phyloP scores from a whole-genome alignment of 1,140 invertebrate species.

The Argopecten irradians region DNA sequence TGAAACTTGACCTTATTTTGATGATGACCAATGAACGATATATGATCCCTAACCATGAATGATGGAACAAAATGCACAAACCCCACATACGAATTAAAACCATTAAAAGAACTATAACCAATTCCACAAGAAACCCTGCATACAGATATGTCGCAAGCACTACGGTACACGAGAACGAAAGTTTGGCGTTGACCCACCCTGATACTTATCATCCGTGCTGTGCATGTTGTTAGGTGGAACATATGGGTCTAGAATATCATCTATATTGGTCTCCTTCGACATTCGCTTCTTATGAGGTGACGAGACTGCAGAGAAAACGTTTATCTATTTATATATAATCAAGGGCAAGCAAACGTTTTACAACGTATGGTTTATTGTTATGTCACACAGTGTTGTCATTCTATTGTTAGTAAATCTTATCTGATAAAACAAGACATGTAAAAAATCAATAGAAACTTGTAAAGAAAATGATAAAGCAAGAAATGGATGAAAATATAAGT shows the following conservation, averaged over 20 bases:
- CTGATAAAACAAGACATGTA: background rate
- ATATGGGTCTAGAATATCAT: constrained; percentile 53
- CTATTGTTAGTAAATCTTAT: background rate
- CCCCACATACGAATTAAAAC: background rate
- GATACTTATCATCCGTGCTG: constrained; percentile 44
- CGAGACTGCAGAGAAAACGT: background rate
- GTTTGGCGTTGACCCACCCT: constrained; percentile 36
- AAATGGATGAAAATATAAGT: too few relatives aligned
- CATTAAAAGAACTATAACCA: background rate
- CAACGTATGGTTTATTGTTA: background rate
- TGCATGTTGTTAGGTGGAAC: background rate
- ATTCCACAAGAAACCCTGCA: constrained; percentile 12
- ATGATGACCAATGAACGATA: background rate
- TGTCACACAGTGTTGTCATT: background rate
- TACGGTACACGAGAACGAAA: background rate
- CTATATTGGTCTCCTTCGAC: constrained; percentile 59
- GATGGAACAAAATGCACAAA: background rate
- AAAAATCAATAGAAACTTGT: background rate
- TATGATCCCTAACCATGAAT: background rate
- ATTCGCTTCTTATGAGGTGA: constrained; percentile 47
- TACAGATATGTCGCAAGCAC: background rate
- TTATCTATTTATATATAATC: background rate
- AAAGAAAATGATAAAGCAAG: too few relatives aligned
- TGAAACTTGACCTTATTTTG: too few relatives aligned
- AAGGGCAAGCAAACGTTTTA: background rate